Evolutionary conservation across 2,113 vertebrate species (phyloP).

Genomic region (Oncorhynchus masou): DNA sequence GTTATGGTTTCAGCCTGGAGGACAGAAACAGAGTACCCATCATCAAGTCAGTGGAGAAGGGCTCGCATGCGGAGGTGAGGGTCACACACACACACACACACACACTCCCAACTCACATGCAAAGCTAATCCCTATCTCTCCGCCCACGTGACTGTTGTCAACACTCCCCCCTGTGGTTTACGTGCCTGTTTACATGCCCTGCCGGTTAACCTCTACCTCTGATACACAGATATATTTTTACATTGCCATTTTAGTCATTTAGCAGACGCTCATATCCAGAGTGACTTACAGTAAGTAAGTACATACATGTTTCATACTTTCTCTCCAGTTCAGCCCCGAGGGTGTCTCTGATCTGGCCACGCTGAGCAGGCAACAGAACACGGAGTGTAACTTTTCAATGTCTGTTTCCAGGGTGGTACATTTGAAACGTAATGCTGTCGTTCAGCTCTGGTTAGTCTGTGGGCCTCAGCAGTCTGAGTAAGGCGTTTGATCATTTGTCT

Average conservation of each 20-base stretch:
- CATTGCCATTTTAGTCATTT: no score
- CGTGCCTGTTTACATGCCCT: no score
- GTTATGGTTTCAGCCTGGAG: constrained; percentile 93
- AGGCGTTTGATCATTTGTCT: constrained; percentile 9
- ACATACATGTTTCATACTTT: no score
- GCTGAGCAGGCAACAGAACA: neutral
- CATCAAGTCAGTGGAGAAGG: constrained; percentile 93
- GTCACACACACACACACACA: constrained; percentile 4
- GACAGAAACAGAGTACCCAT: constrained; percentile 93
- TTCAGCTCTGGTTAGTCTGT: constrained; percentile 3
- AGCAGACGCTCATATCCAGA: no score
- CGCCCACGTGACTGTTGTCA: no score
- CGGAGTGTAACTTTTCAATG: constrained; percentile 8
- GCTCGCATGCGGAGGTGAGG: constrained; percentile 91
- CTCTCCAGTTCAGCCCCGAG: no score
- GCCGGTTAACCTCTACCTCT: no score
- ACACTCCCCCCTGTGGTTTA: no score
- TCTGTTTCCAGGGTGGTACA: constrained; percentile 11
- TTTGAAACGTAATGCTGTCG: constrained; percentile 2
- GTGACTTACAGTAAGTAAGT: no score
- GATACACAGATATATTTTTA: neutral
- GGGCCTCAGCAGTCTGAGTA: constrained; percentile 34
- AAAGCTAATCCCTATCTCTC: neutral
- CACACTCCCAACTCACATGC: neutral
- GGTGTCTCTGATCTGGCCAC: neutral